Conservation (phyloP, 2,113 vertebrate genomes). For the Pseudolaguvia tuberculata region DNA sequence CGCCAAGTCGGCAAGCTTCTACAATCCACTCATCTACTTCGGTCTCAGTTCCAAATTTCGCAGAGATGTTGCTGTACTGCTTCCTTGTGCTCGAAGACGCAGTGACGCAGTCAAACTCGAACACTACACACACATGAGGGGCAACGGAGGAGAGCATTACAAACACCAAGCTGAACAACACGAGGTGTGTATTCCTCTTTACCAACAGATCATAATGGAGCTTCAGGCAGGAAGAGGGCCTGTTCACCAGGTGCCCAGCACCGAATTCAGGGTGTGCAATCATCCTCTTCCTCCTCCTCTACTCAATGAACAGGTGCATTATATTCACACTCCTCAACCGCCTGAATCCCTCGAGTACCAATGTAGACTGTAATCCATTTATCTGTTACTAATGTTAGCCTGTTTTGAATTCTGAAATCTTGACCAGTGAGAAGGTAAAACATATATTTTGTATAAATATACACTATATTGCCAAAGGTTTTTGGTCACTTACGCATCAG, state of each 20-base stretch:
- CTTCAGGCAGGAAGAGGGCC: conserved; percentile 27
- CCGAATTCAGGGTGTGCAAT: conserved; percentile 57
- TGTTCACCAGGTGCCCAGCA: conserved; percentile 48
- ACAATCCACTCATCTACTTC: conserved; percentile 82
- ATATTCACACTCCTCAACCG: conserved; percentile 52
- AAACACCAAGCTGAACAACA: conserved; percentile 18
- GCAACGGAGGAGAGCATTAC: conserved; percentile 55
- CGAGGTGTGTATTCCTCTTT: conserved; percentile 26
- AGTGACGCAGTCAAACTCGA: conserved; percentile 69
- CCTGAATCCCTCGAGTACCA: conserved; percentile 66
- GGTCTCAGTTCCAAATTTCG: conserved; percentile 81
- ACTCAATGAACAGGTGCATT: conserved; percentile 58
- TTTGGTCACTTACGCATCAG: no score
- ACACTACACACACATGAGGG: conserved; percentile 65
- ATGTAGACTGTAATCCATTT: conserved; percentile 64
- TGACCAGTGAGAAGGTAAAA: background rate
- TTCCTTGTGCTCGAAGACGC: conserved; percentile 65
- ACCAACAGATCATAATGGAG: conserved; percentile 43
- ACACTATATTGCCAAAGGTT: no score
- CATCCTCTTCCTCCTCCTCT: conserved; percentile 52
- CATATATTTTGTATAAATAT: conserved; percentile 22
- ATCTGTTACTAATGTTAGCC: background rate
- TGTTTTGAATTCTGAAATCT: background rate
- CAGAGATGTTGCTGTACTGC: conserved; percentile 61
- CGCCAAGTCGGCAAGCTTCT: conserved; percentile 79